Evolutionary conservation across 2,797 vertebrate species (phyloP), one percentile per base, ranked within the genome.

Genomic region (Rhinophrynus dorsalis): DNA sequence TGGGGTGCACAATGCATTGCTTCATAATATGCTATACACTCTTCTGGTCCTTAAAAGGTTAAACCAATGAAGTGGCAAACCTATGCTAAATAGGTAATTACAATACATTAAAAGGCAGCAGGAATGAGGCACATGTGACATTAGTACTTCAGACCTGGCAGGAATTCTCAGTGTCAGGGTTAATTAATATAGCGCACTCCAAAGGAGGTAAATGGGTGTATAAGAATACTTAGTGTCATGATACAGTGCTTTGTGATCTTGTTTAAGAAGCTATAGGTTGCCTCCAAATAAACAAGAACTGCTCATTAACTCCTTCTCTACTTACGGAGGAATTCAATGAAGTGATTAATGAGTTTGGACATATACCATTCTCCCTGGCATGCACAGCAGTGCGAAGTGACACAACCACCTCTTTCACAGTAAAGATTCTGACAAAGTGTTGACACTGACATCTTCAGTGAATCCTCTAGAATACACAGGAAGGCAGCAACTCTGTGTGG

Each of bases 381-480:
- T 71, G 60, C n/a, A 64, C 40, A 7, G 32, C 44, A 30, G 59
- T 64, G 68, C 64, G 68, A 71, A 64, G 55, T 71, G 68, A 71
- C 68, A 71, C 68, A 48, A 38, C 51, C 68, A 64, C 48, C 40
- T 63, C 60, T 57, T 63, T 57, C 51, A 48, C 60, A 48, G 30
- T 15, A 57, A 64, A 71, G 21, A 64, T 63, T 71, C 40, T 71
- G 68, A 71, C 68, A 64, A 63, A 38, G 68, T 71, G 68, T 40
- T 71, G 68, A 71, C 68, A 71, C 59, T 63, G 68, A 71, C 68
- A 71, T 71, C 68, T 71, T 71, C 60, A 64, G 59, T 42, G 59
- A 57, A 12, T 71, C 59, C 40, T 57, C 40, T 27, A 24, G 17
- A 40, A 71, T 48, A 29, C 15, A 21, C 40, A 38, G 68, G 18